Base-by-base conservation (phyloP, 2,113 vertebrate genomes). In the Grallaria varia region DNA sequence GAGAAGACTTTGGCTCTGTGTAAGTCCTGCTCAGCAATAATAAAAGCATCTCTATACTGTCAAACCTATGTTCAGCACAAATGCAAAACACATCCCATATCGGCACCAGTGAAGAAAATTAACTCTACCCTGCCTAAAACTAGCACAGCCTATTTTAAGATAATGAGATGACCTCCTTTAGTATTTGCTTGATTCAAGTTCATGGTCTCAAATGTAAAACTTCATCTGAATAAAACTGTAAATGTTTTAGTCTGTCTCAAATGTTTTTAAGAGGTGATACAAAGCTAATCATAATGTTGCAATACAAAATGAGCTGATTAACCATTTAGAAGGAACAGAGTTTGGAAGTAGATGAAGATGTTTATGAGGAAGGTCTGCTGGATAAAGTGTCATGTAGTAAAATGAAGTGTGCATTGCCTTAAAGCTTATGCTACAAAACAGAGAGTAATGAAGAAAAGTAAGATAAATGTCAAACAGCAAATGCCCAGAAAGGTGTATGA, bases 31-130 rank as follows among this genome's bases (percentile, higher is more conserved):
- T 6, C 42, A 58, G 42, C 8, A 73, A 16, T 10, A 64, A 30
- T 8, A 80, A 56, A 80, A 50, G 4, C 21, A 12, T 64, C 14
- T 50, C 13, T 8, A 0, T 5, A 2, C 15, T 42, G 1, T 50
- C 25, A 64, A 4, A 7, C 10, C 25, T 27, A 13, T 80, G 50
- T 33, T 66, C 33, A 67, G 14, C 44, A 67, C 59, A 66, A 37
- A 52, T 67, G 27, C 52, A 5, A 66, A 81, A 28, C 44, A 52
- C 33, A 74, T 37, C 2, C 37, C 44, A 44, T 2, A 44, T 22
- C 33, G 52, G 60, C 30, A 14, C 19, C 50, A 40, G 22, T 6
- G 0, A 67, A 1, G 28, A 52, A 89, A 67, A 59, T 45, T 30
- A 81, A 7, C 15, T 28, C 33, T 2, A 52, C 52, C 5, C 9